phyloP scores from a whole-genome alignment of 23 tunicate genomes.

The Styela plicata region DNA sequence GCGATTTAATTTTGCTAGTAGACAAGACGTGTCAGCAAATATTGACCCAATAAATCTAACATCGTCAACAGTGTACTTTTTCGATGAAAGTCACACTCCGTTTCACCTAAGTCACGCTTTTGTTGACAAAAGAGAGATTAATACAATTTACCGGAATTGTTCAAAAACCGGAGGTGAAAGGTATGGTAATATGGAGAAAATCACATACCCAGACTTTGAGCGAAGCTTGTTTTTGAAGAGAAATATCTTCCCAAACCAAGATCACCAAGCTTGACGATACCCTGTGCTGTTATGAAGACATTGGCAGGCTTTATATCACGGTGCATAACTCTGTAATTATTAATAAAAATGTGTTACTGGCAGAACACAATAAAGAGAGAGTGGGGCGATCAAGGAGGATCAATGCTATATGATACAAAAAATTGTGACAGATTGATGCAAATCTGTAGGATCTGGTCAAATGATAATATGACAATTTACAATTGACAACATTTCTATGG shows the following conservation, averaged over 20 bases:
- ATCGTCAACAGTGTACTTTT: background rate
- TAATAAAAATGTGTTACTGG: no score
- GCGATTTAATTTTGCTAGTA: no score
- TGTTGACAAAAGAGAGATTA: background rate
- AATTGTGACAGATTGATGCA: no score
- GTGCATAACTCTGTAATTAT: slow-evolving; percentile 87
- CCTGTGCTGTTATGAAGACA: slow-evolving; percentile 95
- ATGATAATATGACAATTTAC: no score
- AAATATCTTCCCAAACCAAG: slow-evolving; percentile 88
- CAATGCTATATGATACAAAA: no score
- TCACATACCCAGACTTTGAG: slow-evolving; percentile 82
- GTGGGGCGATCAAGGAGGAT: no score
- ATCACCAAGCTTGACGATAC: slow-evolving; percentile 94
- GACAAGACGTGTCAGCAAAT: background rate
- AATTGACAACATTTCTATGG: no score
- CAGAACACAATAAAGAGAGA: no score
- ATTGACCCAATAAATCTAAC: background rate
- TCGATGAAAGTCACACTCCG: background rate
- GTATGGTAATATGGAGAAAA: background rate
- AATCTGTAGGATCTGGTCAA: no score
- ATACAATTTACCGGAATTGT: background rate
- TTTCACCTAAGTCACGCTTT: background rate
- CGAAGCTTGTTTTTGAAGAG: slow-evolving; percentile 93
- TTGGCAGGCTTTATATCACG: slow-evolving; percentile 99
- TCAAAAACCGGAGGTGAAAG: no score